A percentile compares a stretch with the other conserved stretches of the same genome.
phyloP scores from a whole-genome alignment of 2,888 invertebrate species.

The Venustoraphidia nigricollis region DNA sequence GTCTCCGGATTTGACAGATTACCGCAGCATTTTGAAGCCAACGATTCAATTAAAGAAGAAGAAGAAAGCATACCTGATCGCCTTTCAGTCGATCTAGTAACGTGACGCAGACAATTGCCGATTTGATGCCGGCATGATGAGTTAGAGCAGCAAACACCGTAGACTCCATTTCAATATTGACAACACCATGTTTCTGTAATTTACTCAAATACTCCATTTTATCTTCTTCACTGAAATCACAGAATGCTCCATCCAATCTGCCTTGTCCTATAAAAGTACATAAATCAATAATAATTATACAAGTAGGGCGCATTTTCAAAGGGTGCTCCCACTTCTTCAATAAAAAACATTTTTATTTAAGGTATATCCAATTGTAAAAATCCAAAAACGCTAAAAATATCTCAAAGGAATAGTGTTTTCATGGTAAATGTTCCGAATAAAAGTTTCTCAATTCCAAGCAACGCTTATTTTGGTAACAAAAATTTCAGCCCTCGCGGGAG shows the following conservation, averaged over 20 bases:
- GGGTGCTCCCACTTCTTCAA: not conserved
- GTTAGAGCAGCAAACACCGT: slow-evolving; percentile 87
- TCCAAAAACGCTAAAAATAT: no score
- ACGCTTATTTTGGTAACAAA: no score
- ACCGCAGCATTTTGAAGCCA: no score
- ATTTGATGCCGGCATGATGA: slow-evolving; percentile 80
- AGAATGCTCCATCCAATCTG: slow-evolving; percentile 90
- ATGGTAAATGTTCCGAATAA: no score
- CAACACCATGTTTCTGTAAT: slow-evolving; percentile 62
- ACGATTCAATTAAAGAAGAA: no score
- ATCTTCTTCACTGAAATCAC: slow-evolving; percentile 81
- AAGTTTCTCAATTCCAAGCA: no score
- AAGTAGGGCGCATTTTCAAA: not conserved
- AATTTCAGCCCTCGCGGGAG: no score
- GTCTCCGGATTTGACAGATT: no score
- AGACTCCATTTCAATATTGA: slow-evolving; percentile 97
- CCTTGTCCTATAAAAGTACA: slow-evolving; percentile 57
- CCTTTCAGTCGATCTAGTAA: slow-evolving; percentile 83
- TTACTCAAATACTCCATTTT: slow-evolving; percentile 75
- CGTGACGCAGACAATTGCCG: slow-evolving; percentile 89
- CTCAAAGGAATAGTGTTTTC: no score
- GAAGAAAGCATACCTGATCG: slow-evolving; percentile 57
- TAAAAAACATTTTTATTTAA: no score
- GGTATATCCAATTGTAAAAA: no score
- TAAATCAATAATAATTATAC: not conserved